These are phyloP conservation scores for Tipula lateralis DNA, from an alignment of 2,888 invertebrate genomes.

Conservation along the genomic window DNA sequence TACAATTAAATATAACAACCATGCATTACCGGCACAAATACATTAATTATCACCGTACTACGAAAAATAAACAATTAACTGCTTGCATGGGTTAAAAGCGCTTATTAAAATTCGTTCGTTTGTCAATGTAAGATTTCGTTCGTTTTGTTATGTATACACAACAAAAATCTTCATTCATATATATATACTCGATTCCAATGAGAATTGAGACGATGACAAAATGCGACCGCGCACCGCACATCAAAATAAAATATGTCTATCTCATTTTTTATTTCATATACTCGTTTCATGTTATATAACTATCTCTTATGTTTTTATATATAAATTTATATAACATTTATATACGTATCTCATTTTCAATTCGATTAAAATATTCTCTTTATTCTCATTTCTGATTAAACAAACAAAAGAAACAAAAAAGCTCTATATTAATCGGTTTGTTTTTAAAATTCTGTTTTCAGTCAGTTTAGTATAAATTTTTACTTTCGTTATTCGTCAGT, in stretches of 20 bases:
- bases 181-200: background rate
- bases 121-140: background rate
- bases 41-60: background rate
- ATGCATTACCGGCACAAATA: background rate
- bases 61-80: background rate
- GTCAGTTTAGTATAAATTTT: background rate
- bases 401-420: background rate
- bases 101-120: background rate
- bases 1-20: background rate
- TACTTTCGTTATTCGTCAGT: conserved; percentile 5
- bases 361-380: background rate
- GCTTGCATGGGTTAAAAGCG: conserved; percentile 11
- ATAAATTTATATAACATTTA: background rate
- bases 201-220: background rate
- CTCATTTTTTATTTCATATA: background rate
- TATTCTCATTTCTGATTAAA: background rate
- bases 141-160: background rate
- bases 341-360: background rate
- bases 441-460: background rate
- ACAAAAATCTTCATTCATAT: background rate
- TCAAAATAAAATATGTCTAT: background rate
- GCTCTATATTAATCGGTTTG: background rate
- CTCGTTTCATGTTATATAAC: background rate
- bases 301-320: background rate
- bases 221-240: background rate